Evolutionary conservation across 2,113 vertebrate genomes (phyloP).

Genomic region (Ascaphus truei): DNA sequence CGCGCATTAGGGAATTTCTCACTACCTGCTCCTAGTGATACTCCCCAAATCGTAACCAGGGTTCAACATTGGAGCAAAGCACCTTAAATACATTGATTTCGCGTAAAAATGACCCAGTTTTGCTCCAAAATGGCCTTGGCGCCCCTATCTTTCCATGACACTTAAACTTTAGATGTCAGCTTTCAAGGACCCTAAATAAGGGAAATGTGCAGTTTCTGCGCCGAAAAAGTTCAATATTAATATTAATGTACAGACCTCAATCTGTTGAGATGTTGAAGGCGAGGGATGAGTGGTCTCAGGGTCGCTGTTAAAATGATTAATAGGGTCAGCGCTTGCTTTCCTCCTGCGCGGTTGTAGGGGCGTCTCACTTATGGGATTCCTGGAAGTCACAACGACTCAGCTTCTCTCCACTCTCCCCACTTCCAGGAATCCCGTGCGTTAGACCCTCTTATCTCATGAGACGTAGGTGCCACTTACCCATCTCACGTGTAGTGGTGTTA

Average conservation of each 20-base stretch:
- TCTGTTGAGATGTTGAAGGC: neutral
- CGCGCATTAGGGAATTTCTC: too few relatives aligned
- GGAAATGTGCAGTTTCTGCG: too few relatives aligned
- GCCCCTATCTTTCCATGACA: too few relatives aligned
- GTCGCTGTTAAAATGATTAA: conserved; percentile 5
- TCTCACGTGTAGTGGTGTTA: conserved; percentile 7
- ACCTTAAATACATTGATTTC: too few relatives aligned
- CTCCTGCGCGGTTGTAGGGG: neutral
- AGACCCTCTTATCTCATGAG: neutral
- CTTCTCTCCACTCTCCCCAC: neutral
- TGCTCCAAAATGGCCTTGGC: too few relatives aligned
- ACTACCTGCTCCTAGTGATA: too few relatives aligned
- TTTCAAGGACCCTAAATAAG: too few relatives aligned
- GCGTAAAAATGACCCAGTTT: too few relatives aligned
- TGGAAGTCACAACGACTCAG: neutral
- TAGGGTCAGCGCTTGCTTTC: conserved; percentile 1
- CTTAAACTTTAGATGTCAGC: too few relatives aligned
- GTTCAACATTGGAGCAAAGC: too few relatives aligned
- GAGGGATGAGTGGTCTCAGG: neutral
- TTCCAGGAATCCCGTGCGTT: conserved; percentile 31
- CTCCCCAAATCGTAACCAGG: too few relatives aligned
- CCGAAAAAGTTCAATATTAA: conserved; percentile 29
- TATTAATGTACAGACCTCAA: neutral
- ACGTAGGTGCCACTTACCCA: neutral
- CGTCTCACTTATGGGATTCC: conserved; percentile 23